Percentiles rank a stretch among this genome's conserved stretches.
These are phyloP conservation scores for Triplophysa rosa DNA, from an alignment of 2,113 vertebrate species.

Conservation along the genomic window DNA sequence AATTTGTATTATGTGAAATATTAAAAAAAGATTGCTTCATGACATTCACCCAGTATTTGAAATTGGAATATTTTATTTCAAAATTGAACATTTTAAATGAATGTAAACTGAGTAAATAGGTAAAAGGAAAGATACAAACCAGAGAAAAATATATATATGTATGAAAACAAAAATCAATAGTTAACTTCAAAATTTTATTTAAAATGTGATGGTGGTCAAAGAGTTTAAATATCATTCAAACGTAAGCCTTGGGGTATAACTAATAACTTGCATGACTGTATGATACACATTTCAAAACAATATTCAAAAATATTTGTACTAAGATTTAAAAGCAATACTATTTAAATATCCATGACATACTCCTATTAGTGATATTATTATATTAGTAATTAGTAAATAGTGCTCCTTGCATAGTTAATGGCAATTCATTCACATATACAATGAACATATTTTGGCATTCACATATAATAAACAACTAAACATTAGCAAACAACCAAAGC, in stretches of 20 bases:
- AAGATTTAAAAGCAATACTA: not conserved
- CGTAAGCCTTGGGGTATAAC: not conserved
- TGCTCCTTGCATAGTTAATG: not conserved
- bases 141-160: not conserved
- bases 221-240: not conserved
- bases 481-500: not conserved
- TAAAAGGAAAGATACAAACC: not conserved
- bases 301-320: no score
- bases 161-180: not conserved
- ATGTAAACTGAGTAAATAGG: not conserved
- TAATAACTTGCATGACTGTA: not conserved
- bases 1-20: no score
- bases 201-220: no score
- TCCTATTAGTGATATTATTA: no score
- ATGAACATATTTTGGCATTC: not conserved
- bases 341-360: not conserved
- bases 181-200: not conserved
- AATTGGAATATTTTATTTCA: no score
- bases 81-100: not conserved
- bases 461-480: not conserved
- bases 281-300: no score
- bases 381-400: not conserved
- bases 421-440: not conserved
- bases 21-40: no score
- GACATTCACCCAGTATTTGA: not conserved